phyloP scores from a whole-genome alignment of 2,888 invertebrate genomes.

The Doris montereyensis region DNA sequence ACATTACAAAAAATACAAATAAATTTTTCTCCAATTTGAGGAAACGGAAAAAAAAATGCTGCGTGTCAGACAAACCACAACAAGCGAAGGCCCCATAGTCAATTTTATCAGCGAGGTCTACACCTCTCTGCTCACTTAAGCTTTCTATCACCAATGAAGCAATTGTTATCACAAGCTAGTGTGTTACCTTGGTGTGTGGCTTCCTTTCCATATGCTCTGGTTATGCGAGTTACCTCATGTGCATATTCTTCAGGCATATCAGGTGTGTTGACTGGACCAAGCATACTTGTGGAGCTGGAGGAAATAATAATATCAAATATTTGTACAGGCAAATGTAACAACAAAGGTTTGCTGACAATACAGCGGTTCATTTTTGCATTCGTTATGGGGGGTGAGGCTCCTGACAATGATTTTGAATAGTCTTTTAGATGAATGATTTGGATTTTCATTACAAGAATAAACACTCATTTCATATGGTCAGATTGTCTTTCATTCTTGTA shows the following conservation, averaged over 20 bases:
- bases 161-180: neutral
- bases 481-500: too few relatives aligned
- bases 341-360: neutral
- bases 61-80: neutral
- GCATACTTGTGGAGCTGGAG: constrained; percentile 54
- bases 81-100: too few relatives aligned
- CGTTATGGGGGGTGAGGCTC: neutral
- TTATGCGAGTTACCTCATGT: constrained; percentile 47
- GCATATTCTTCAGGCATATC: constrained; percentile 56
- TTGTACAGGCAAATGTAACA: neutral
- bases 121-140: too few relatives aligned
- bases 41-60: neutral
- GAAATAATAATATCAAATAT: neutral
- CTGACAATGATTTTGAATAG: neutral
- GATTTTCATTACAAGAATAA: too few relatives aligned
- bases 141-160: neutral
- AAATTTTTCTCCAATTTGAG: neutral
- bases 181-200: constrained; percentile 56
- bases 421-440: too few relatives aligned
- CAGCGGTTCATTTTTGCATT: neutral
- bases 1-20: too few relatives aligned
- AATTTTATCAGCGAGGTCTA: too few relatives aligned
- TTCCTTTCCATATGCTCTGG: too few relatives aligned
- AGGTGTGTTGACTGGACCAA: constrained; percentile 64
- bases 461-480: too few relatives aligned